Base-by-base conservation (phyloP, 2,797 vertebrate species). In the Fistularia tabacaria region DNA sequence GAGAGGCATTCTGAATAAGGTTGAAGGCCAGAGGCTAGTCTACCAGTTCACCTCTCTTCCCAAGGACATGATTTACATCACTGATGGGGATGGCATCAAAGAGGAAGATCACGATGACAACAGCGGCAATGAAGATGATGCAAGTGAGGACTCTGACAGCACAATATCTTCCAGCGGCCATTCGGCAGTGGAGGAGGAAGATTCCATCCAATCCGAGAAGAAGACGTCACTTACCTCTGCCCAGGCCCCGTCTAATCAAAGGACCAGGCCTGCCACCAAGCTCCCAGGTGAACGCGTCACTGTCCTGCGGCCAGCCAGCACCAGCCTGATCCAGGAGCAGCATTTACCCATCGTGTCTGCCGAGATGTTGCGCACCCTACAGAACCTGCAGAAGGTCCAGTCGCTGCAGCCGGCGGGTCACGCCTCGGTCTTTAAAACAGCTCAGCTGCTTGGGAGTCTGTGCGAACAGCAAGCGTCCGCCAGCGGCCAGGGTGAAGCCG, bases 21-120 rank as follows among this genome's bases (percentile, higher is more conserved):
- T 99, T 12, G 97, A 99, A 87, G 97, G 97, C 50, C 97, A 99
- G 76, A 93, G 96, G 42, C 89, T 99, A 15, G 97, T 99, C 6
- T 98, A 98, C 86, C 97, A 99, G 71, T 99, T 99, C 81, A 97
- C 97, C 71, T 93, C 95, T 65, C 93, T 99, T 90, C 96, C 97
- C 42, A 94, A 96, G 90, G 91, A 98, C 81, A 93, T 98, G 63
- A 58, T 98, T 62, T 96, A 93, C 57, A 95, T 98, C 77, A 94
- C 94, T 38, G 94, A 96, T 1, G 93, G 94, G 13, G 77, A 84
- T 1, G 50, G 72, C 37, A 8, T 42, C 82, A 83, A 85, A 71
- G 76, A 84, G 9, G 87, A 88, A 0, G 78, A 77, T 8, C 61
- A 60, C 0, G 64, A 76, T 0, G 65, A 84, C 44, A 69, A 63